Evolutionary conservation across 2,113 vertebrate genomes (phyloP), one percentile per base, ranked within the genome.

Genomic region (Phodopus roborovskii): DNA sequence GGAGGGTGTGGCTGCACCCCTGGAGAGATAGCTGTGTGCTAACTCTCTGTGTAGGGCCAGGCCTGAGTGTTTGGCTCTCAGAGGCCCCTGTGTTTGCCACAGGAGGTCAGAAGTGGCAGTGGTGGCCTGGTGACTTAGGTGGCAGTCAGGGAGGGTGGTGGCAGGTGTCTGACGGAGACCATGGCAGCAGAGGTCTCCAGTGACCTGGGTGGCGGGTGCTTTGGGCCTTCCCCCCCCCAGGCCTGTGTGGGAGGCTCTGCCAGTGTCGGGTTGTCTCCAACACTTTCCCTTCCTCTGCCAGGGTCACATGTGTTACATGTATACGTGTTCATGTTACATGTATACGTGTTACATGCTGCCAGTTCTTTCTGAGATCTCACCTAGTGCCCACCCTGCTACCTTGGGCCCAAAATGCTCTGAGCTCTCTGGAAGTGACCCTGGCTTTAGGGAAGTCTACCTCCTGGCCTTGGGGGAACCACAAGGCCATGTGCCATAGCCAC

Each of bases 81-180:
- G 11, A 24, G 22, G 60, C 36, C 7, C 1, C 1, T 19, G 33
- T 28, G 42, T 45, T 7, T n/a, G 50, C 17, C 30, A 56, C 9
- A n/a, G 30, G 77, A 30, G 75, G 28, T 78, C 15, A 5, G 28
- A 53, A 78, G 48, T 78, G 77, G 33, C 75, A 6, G 48, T 1
- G 0, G 0, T 12, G 5, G 24, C 11, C 45, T n/a, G 22, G 24
- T n/a, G 13, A 33, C 39, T 7, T 1, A 33, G 64, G 20, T 36
- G 48, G 88, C 39, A 45, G 6, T 22, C 7, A 1, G 1, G 3
- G 28, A 9, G 16, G 77, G 5, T 0, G 78, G 39, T 0, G 2
- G 30, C 13, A 62, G 45, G 73, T 7, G 2, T 10, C 33, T 16
- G 75, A n/a, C 33, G 28, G 45, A 11, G 17, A 66, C 2, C 33